A percentile compares a stretch with the other conserved stretches of the same genome.
phyloP scores from a whole-genome alignment of 2,113 vertebrate species.

The Serinus canaria region DNA sequence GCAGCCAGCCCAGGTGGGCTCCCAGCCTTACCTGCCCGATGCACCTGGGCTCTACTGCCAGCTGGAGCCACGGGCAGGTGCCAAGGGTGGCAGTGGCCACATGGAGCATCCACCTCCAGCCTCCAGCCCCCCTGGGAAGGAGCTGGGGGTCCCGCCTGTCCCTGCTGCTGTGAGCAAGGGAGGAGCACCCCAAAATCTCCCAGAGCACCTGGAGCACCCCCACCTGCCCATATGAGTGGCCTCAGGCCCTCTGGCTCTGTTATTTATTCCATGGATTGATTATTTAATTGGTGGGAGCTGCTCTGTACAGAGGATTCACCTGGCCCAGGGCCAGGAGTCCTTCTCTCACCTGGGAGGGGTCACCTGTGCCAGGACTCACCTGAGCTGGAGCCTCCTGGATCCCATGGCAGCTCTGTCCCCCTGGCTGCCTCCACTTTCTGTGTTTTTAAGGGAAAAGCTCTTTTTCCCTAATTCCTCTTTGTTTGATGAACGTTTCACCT shows the following conservation, averaged over 20 bases:
- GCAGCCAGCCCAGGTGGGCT: conserved; percentile 59
- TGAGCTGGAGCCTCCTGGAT: not conserved
- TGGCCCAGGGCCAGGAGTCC: not conserved
- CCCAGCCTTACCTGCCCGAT: conserved; percentile 77
- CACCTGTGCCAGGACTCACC: not conserved
- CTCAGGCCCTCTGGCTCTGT: not conserved
- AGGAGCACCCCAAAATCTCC: not conserved
- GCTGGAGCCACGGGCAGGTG: conserved; percentile 73
- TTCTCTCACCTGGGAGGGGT: not conserved
- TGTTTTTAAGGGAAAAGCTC: not conserved
- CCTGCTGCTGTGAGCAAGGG: not conserved
- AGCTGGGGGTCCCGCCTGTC: not conserved
- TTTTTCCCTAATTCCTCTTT: not conserved
- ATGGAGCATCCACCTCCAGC: not conserved
- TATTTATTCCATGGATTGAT: not conserved
- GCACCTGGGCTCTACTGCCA: conserved; percentile 86
- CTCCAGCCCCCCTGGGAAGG: not conserved
- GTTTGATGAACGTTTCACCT: not conserved
- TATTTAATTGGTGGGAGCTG: not conserved
- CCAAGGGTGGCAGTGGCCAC: conserved; percentile 20
- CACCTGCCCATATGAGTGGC: not conserved
- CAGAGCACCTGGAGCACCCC: not conserved
- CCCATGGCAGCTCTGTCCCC: not conserved
- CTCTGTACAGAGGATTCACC: not conserved
- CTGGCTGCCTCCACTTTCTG: not conserved